A percentile compares a stretch with the other conserved stretches of the same genome.
Conservation (phyloP, 2,797 vertebrate genomes). For the Astyanax mexicanus region DNA sequence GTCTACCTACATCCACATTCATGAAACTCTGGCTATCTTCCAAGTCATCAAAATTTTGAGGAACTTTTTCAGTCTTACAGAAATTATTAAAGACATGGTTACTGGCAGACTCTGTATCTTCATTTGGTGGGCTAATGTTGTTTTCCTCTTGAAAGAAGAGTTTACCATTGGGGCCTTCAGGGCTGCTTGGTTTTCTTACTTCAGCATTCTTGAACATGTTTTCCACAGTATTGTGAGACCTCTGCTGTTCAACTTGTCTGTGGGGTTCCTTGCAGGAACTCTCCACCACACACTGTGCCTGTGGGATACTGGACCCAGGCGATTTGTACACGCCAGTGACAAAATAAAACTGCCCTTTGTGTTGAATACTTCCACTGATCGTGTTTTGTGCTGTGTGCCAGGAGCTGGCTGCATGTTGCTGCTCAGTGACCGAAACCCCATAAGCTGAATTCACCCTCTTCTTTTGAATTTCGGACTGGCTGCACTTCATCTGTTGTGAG, state of each 20-base stretch:
- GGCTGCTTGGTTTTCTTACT: constrained; percentile 59
- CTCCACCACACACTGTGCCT: constrained; percentile 65
- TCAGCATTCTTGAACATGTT: constrained; percentile 67
- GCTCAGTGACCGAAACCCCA: constrained; percentile 57
- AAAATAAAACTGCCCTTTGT: constrained; percentile 83
- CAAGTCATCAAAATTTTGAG: constrained; percentile 61
- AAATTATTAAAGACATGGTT: neutral
- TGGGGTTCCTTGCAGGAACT: constrained; percentile 58
- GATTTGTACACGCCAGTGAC: constrained; percentile 76
- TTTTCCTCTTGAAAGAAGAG: constrained; percentile 59
- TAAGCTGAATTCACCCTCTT: constrained; percentile 67
- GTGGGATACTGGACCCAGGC: constrained; percentile 60
- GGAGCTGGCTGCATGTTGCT: constrained; percentile 53
- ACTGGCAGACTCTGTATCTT: constrained; percentile 53
- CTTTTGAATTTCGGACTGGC: constrained; percentile 64
- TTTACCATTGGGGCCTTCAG: constrained; percentile 49
- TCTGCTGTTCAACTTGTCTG: constrained; percentile 63
- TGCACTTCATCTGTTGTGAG: constrained; percentile 50
- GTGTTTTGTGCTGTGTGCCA: constrained; percentile 65
- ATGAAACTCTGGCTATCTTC: constrained; percentile 65
- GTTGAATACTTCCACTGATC: constrained; percentile 78
- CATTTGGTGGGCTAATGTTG: constrained; percentile 43
- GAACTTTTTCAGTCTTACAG: constrained; percentile 44
- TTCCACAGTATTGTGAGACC: constrained; percentile 73
- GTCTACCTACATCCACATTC: constrained; percentile 65